Evolutionary conservation across 92 coral and sea anemone genomes (phyloP).

Genomic region (Metridium senile): DNA sequence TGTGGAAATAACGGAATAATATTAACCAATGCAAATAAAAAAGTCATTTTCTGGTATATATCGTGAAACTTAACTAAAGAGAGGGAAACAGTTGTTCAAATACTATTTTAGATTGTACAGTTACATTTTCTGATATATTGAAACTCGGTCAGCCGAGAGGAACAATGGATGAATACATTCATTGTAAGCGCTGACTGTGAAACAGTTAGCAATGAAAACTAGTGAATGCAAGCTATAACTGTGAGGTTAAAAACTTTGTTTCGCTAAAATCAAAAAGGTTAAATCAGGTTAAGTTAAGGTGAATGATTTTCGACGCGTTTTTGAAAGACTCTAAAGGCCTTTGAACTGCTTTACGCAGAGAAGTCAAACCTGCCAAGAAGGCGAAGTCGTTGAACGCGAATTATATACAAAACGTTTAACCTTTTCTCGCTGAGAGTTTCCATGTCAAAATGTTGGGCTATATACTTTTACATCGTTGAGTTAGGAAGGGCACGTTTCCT

Average conservation of each 20-base stretch:
- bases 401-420: conserved; percentile 2
- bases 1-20: no score
- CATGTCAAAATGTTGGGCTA: conserved; percentile 23
- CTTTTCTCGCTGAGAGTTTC: conserved; percentile 21
- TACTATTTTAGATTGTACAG: no score
- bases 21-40: no score
- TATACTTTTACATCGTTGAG: conserved; percentile 24
- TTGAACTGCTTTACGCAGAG: background rate
- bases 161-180: background rate
- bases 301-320: background rate
- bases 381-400: background rate
- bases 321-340: background rate
- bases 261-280: conserved; percentile 33
- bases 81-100: no score
- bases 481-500: conserved; percentile 28
- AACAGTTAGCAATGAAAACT: background rate
- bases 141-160: no score
- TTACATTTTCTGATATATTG: no score
- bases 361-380: background rate
- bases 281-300: conserved; percentile 14
- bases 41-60: no score
- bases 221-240: conserved; percentile 2
- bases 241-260: conserved; percentile 31
- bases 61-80: no score
- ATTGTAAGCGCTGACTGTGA: background rate